These are phyloP conservation scores for Acanthosoma haemorrhoidale DNA, from an alignment of 2,888 invertebrate genomes.

Conservation along the genomic window DNA sequence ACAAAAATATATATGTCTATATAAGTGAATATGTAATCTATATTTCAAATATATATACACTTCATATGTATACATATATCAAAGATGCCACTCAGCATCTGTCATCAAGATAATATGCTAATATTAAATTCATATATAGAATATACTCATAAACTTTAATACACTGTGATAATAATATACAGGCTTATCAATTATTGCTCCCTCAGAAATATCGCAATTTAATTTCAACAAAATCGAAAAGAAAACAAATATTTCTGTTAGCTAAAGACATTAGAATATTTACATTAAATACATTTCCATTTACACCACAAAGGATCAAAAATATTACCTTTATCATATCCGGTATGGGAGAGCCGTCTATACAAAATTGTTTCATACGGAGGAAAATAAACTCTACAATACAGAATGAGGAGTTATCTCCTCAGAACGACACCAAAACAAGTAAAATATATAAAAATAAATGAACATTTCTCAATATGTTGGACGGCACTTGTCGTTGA, in stretches of 20 bases:
- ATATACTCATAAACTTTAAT: neutral
- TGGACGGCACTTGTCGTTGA: slow-evolving; percentile 28
- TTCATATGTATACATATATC: neutral
- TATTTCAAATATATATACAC: slow-evolving; percentile 8
- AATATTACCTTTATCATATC: slow-evolving; percentile 3
- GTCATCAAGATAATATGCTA: neutral
- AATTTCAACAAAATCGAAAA: neutral
- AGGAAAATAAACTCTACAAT: slow-evolving; percentile 19
- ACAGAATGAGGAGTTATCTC: neutral
- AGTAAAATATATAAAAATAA: slow-evolving; percentile 28
- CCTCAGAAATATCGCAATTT: slow-evolving; percentile 6
- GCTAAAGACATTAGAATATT: slow-evolving; percentile 11
- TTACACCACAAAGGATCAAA: slow-evolving; percentile 3
- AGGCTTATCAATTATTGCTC: slow-evolving; percentile 19
- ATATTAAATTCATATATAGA: neutral
- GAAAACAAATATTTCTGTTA: neutral
- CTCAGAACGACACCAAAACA: neutral
- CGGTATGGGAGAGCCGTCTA: neutral
- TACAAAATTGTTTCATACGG: neutral
- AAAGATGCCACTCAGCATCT: neutral
- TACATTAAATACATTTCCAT: slow-evolving; percentile 21
- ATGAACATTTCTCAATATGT: slow-evolving; percentile 20
- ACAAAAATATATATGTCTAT: slow-evolving; percentile 9
- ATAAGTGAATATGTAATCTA: neutral
- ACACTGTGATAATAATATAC: slow-evolving; percentile 14